Conservation (phyloP, 2,113 vertebrate genomes). For the Furnarius figulus region DNA sequence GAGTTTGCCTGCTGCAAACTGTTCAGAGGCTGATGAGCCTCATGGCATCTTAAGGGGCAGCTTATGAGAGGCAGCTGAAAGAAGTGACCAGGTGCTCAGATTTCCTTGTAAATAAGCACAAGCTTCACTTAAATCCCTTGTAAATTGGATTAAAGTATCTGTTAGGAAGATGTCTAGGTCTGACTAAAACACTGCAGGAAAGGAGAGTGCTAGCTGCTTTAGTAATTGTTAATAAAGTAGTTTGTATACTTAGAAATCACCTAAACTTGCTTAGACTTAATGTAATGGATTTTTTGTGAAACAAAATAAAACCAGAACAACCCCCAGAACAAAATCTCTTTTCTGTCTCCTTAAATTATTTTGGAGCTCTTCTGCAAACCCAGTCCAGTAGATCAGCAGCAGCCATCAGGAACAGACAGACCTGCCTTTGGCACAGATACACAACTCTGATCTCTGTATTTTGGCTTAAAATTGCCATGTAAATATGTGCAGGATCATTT, state of each 20-base stretch:
- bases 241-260: not conserved
- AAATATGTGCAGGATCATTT: not conserved
- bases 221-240: not conserved
- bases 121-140: not conserved
- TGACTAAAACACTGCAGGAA: not conserved
- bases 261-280: not conserved
- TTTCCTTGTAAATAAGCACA: not conserved
- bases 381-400: not conserved
- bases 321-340: not conserved
- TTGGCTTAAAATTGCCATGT: not conserved
- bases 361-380: not conserved
- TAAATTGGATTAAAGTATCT: not conserved
- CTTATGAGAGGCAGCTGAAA: not conserved
- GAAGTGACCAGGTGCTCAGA: not conserved
- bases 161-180: not conserved
- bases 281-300: not conserved
- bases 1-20: not conserved
- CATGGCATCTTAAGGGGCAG: not conserved
- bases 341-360: not conserved
- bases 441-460: not conserved
- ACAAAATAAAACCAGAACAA: not conserved
- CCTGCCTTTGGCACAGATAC: not conserved
- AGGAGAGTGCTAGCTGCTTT: not conserved
- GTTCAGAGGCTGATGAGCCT: not conserved
- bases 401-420: not conserved